Base-by-base conservation (phyloP, 2,797 vertebrate species). In the Crossoptilon crossoptilon region DNA sequence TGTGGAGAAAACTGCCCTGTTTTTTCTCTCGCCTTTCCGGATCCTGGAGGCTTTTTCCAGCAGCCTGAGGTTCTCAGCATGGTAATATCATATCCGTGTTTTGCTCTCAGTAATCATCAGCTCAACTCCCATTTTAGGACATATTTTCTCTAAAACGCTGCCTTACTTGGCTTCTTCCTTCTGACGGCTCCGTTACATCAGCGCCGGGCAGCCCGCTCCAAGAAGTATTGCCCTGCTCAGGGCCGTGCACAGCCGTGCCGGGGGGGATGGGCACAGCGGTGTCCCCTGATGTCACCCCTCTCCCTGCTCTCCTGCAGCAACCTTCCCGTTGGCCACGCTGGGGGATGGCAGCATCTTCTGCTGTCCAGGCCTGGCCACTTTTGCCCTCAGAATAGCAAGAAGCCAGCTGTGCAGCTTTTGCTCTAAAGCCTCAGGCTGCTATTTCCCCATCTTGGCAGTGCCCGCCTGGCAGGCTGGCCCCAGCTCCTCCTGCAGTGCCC, bases 101-200 rank as follows among this genome's bases (percentile, higher is more conserved):
- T 62, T 37, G 58, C 0, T 29, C 55, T n/a, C 35, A 71, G 80
- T 90, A 74, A 69, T 72, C 95, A 77, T 43, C 69, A 9, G 53
- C 22, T 31, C 60, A 76, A 46, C 91, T 88, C 95, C 95, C 94
- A 87, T 95, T 96, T 94, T 91, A 89, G 96, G 94, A 31, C 73
- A 80, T 31, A 53, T 90, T 81, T 76, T 59, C 35, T 43, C 91
- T 33, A 72, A 64, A 91, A 9, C 35, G 72, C 81, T 90, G 85
- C 96, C 94, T 79, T 94, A 75, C 93, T 97, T 94, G 96, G 93
- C 68, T 37, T 76, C 81, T 92, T 86, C 91, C 88, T 84, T 77
- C 14, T 44, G 1, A 29, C 1, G 35, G 13, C 81, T 93, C 33
- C 6, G 73, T 97, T 95, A 94, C 92, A 83, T 96, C 95, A 96